Conservation (phyloP, 2,888 invertebrate species). For the Eupithecia subumbrata region DNA sequence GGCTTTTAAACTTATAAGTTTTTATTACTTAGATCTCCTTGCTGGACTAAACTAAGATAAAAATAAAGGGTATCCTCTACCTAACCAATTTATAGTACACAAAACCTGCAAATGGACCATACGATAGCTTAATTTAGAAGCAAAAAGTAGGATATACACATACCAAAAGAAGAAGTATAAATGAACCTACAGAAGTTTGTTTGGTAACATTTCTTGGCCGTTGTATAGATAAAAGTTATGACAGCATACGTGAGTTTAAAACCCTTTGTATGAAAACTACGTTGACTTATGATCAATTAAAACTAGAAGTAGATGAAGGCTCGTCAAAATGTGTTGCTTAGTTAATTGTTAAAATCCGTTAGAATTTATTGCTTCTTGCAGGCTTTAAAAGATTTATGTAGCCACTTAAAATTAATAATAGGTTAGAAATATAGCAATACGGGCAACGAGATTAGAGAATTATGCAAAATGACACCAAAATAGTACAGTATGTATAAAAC, state of each 20-base stretch:
- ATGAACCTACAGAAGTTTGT: not conserved
- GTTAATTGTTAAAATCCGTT: slow-evolving; percentile 3
- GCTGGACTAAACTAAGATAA: too few species aligned
- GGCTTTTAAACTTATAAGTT: too few species aligned
- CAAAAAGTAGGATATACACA: not conserved
- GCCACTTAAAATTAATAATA: not conserved
- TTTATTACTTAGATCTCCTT: too few species aligned
- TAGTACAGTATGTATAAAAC: too few species aligned
- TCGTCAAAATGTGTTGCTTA: not conserved
- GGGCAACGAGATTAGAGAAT: not conserved
- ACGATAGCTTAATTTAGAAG: not conserved
- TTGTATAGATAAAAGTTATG: not conserved
- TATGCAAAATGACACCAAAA: not conserved
- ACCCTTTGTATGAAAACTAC: not conserved
- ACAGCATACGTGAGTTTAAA: not conserved
- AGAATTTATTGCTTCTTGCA: not conserved
- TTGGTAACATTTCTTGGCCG: not conserved
- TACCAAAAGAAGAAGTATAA: not conserved
- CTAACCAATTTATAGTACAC: not conserved
- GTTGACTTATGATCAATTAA: not conserved
- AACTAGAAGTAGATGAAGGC: slow-evolving; percentile 1
- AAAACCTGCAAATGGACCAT: not conserved
- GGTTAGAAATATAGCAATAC: not conserved
- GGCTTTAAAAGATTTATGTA: not conserved
- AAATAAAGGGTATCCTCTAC: too few species aligned